Conservation (phyloP, 2,888 invertebrate species). For the Andricus quercusramuli region DNA sequence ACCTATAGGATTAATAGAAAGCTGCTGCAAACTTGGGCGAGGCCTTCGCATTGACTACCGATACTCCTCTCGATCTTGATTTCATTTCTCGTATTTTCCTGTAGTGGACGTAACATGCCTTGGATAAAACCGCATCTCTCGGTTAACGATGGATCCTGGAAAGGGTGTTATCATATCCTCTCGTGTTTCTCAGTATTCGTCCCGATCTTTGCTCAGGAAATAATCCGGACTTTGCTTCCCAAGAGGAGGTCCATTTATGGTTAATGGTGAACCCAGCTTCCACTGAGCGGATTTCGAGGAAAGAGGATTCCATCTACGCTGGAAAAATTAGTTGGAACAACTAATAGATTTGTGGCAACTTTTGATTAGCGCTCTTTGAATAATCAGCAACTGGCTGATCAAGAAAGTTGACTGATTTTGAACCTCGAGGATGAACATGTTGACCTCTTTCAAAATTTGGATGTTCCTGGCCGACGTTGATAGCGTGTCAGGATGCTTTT, state of each 20-base stretch:
- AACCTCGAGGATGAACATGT: too few species aligned
- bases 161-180: not conserved
- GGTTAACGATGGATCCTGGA: not conserved
- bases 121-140: not conserved
- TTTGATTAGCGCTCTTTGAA: too few species aligned
- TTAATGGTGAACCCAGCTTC: not conserved
- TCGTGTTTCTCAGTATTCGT: not conserved
- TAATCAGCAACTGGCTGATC: too few species aligned
- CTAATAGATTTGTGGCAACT: too few species aligned
- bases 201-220: not conserved
- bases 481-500: too few species aligned
- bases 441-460: too few species aligned
- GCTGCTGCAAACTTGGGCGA: slow-evolving; percentile 26
- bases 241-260: slow-evolving; percentile 1
- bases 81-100: slow-evolving; percentile 42
- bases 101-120: not conserved
- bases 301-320: not conserved
- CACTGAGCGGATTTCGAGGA: not conserved
- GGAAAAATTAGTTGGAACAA: too few species aligned
- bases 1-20: not conserved
- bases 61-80: slow-evolving; percentile 13
- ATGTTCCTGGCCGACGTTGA: too few species aligned
- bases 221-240: not conserved
- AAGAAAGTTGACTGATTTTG: too few species aligned
- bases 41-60: slow-evolving; percentile 20